Conservation (phyloP, 1,140 invertebrate genomes). For the Leptoteleia sp. region DNA sequence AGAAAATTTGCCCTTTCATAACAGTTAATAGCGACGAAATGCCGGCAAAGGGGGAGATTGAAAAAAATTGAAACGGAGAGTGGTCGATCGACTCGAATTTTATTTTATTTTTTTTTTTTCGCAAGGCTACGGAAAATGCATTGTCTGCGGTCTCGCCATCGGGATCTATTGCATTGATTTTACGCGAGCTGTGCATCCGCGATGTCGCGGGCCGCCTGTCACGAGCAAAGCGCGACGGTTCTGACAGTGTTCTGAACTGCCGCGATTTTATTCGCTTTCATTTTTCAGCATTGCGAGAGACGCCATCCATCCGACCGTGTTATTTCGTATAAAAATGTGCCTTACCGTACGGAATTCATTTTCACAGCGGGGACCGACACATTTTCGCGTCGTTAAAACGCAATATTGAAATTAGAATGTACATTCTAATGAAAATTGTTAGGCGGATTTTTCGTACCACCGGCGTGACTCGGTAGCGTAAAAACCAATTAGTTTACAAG, state of each 20-base stretch:
- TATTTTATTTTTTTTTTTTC: slow-evolving; percentile 30
- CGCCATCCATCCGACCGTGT: slow-evolving; percentile 53
- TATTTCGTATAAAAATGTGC: slow-evolving; percentile 62
- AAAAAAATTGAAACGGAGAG: slow-evolving; percentile 29
- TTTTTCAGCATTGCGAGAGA: slow-evolving; percentile 59
- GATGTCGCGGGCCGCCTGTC: slow-evolving; percentile 53
- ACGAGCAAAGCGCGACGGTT: slow-evolving; percentile 46
- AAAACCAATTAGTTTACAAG: slow-evolving; percentile 11
- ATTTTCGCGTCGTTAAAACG: slow-evolving; percentile 33
- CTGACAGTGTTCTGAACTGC: slow-evolving; percentile 55
- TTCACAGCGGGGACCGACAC: slow-evolving; percentile 36
- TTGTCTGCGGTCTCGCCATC: slow-evolving; percentile 50
- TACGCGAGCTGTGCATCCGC: slow-evolving; percentile 17
- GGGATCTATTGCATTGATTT: slow-evolving; percentile 58
- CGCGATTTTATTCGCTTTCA: slow-evolving; percentile 62
- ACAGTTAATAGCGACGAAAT: too few relatives aligned
- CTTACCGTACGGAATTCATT: slow-evolving; percentile 44
- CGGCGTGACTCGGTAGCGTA: not conserved
- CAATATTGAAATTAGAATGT: slow-evolving; percentile 55
- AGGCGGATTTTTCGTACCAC: not conserved
- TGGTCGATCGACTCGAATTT: slow-evolving; percentile 39
- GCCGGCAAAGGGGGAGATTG: too few relatives aligned
- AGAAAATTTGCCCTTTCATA: too few relatives aligned
- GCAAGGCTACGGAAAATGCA: slow-evolving; percentile 36
- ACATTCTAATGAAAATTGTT: slow-evolving; percentile 50